Evolutionary conservation across 1,140 invertebrate species (phyloP).

Genomic region (Plectrocnemia conspersa): DNA sequence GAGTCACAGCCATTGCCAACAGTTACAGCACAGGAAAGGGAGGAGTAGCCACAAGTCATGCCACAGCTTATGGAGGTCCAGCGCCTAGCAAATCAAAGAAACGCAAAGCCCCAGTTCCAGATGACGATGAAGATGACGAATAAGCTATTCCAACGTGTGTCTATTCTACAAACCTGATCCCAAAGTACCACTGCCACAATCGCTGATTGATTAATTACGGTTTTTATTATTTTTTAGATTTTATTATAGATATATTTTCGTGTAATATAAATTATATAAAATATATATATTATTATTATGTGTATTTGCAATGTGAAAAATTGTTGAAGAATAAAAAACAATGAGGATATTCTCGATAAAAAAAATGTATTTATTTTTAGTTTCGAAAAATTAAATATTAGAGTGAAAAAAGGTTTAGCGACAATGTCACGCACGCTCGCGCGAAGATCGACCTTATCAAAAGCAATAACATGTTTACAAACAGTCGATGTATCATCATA

Average conservation of each 20-base stretch:
- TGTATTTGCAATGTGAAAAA: conserved; percentile 16
- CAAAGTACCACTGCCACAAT: conserved; percentile 23
- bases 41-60: conserved; percentile 63
- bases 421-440: no score
- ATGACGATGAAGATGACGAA: conserved; percentile 23
- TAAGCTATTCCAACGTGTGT: conserved; percentile 3
- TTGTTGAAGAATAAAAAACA: conserved; percentile 24
- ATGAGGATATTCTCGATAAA: conserved; percentile 18
- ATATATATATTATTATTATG: conserved; percentile 13
- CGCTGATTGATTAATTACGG: conserved; percentile 11
- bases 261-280: conserved; percentile 33
- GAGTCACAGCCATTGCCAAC: conserved; percentile 62
- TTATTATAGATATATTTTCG: conserved; percentile 27
- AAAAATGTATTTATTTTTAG: no score
- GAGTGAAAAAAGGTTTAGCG: no score
- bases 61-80: conserved; percentile 59
- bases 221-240: conserved; percentile 15
- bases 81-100: conserved; percentile 17
- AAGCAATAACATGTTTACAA: no score
- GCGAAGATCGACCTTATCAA: no score
- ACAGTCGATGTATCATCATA: no score
- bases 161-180: no score
- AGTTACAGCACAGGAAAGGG: conserved; percentile 63
- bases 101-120: neutral
- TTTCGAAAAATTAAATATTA: no score